These are phyloP conservation scores for Pseudomyrmex pallidus DNA, from an alignment of 1,140 invertebrate genomes.

Conservation along the genomic window DNA sequence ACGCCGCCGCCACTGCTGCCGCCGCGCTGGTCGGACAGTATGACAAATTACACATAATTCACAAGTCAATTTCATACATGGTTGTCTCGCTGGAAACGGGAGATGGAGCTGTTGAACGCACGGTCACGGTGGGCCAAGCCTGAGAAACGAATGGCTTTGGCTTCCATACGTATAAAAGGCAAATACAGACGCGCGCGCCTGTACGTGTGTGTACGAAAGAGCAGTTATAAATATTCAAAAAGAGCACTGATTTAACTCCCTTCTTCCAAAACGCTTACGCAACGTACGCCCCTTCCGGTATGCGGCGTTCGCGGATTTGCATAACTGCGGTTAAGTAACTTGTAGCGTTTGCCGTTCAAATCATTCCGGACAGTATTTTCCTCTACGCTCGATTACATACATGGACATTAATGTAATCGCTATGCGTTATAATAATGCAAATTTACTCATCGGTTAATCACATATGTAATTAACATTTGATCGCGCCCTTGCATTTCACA, in stretches of 20 bases:
- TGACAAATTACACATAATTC: slow-evolving; percentile 81
- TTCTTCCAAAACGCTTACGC: slow-evolving; percentile 29
- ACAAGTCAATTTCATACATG: slow-evolving; percentile 79
- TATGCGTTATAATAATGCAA: background rate
- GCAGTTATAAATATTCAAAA: slow-evolving; percentile 51
- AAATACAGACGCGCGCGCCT: slow-evolving; percentile 46
- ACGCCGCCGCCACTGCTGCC: slow-evolving; percentile 36
- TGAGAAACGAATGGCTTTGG: slow-evolving; percentile 60
- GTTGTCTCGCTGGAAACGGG: slow-evolving; percentile 63
- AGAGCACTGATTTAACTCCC: slow-evolving; percentile 46
- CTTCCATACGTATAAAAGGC: slow-evolving; percentile 40
- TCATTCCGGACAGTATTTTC: background rate
- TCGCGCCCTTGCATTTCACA: background rate
- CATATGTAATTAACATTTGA: too few relatives aligned
- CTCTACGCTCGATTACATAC: background rate
- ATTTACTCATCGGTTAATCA: too few relatives aligned
- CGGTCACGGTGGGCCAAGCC: slow-evolving; percentile 61
- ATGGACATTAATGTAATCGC: too few relatives aligned
- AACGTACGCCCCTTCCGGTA: slow-evolving; percentile 7
- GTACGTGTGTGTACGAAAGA: background rate
- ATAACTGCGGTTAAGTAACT: slow-evolving; percentile 25
- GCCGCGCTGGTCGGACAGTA: slow-evolving; percentile 66
- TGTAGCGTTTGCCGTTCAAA: background rate
- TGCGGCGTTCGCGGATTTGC: slow-evolving; percentile 25
- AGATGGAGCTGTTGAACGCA: slow-evolving; percentile 63